These are phyloP conservation scores for Sabellastarte sp. DNA, from an alignment of 2,888 invertebrate species.

Conservation along the genomic window DNA sequence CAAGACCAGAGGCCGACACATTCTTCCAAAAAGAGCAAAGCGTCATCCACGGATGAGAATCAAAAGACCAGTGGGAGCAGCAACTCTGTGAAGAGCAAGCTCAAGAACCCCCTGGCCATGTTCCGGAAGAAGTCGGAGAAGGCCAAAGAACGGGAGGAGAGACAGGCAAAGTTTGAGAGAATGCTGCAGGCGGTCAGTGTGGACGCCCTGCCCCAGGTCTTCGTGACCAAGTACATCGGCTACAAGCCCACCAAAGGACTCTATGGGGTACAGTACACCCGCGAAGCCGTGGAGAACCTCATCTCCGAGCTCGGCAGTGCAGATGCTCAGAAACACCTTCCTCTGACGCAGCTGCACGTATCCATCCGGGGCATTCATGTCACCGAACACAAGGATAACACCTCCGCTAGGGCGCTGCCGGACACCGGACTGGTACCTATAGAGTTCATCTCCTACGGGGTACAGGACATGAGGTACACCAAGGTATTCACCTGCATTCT, in stretches of 20 bases:
- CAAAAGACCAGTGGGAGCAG: no score
- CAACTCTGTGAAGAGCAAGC: background rate
- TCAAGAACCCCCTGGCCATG: background rate
- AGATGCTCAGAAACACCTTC: no score
- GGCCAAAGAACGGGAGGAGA: background rate
- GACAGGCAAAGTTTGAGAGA: conserved; percentile 5
- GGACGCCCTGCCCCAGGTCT: conserved; percentile 53
- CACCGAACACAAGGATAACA: conserved; percentile 40
- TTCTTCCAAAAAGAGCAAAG: no score
- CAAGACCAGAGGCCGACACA: no score
- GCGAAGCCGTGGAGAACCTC: conserved; percentile 52
- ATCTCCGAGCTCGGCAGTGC: conserved; percentile 40
- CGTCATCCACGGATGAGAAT: no score
- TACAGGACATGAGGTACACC: conserved; percentile 56
- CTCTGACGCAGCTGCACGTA: background rate
- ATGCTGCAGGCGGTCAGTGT: conserved; percentile 39
- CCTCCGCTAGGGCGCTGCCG: conserved; percentile 29
- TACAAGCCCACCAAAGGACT: conserved; percentile 44
- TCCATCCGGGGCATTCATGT: conserved; percentile 15
- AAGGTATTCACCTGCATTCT: conserved; percentile 55
- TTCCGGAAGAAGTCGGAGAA: background rate
- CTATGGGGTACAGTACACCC: conserved; percentile 50
- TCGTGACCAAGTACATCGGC: conserved; percentile 57
- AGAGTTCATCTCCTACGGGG: conserved; percentile 57
- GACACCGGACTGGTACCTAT: conserved; percentile 47